These are phyloP conservation scores for Latrodectus geometricus DNA, from an alignment of 1,140 invertebrate species.

Conservation along the genomic window DNA sequence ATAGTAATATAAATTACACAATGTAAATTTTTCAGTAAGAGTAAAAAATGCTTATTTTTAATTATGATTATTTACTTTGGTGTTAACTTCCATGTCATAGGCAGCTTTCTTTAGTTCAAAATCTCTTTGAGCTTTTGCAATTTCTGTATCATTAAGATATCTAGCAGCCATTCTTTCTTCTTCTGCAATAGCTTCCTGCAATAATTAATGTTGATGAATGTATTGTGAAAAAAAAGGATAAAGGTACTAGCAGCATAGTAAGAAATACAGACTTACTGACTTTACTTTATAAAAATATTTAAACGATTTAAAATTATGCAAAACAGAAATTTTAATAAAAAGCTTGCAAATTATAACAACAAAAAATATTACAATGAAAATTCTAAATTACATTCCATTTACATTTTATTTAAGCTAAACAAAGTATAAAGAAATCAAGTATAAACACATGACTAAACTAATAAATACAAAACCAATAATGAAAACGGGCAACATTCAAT, in stretches of 20 bases:
- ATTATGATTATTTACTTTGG: conserved; percentile 75
- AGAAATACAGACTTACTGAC: neutral
- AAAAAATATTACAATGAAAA: too few relatives aligned
- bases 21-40: too few relatives aligned
- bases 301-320: neutral
- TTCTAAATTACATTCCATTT: too few relatives aligned
- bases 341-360: too few relatives aligned
- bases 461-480: too few relatives aligned
- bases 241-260: neutral
- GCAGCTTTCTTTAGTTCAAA: conserved; percentile 97
- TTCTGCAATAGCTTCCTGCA: conserved; percentile 87
- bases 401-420: too few relatives aligned
- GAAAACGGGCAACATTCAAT: too few relatives aligned
- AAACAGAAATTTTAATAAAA: too few relatives aligned
- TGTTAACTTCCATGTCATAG: conserved; percentile 96
- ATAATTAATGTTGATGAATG: neutral
- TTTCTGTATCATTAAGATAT: conserved; percentile 91
- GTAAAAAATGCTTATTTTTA: too few relatives aligned
- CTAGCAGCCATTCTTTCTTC: conserved; percentile 90
- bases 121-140: conserved; percentile 94
- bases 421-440: too few relatives aligned
- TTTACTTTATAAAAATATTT: neutral
- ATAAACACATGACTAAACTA: too few relatives aligned
- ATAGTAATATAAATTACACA: neutral
- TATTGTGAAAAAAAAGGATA: neutral